phyloP scores from a whole-genome alignment of 2,113 vertebrate genomes.

The Maccullochella peelii region DNA sequence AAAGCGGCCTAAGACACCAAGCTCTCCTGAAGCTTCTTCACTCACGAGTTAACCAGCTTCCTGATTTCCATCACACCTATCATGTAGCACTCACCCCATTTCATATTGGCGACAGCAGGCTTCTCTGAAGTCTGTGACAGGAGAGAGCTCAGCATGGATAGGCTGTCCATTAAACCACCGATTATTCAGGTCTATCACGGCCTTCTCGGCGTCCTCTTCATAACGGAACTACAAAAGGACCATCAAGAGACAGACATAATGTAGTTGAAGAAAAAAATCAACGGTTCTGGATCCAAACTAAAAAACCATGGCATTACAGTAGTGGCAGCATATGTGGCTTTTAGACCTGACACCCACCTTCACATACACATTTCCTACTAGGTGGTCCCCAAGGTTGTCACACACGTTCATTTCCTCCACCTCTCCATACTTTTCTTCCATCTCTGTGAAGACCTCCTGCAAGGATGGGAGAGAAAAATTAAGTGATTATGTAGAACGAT shows the following conservation, averaged over 20 bases:
- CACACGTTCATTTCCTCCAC: constrained; percentile 99
- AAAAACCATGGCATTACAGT: not conserved
- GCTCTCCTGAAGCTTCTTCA: no score
- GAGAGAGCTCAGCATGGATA: constrained; percentile 97
- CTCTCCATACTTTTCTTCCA: constrained; percentile 99
- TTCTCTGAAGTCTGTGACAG: constrained; percentile 99
- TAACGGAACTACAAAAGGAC: constrained; percentile 88
- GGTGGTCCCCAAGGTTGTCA: constrained; percentile 97
- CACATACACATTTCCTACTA: constrained; percentile 98
- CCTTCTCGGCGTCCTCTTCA: constrained; percentile 97
- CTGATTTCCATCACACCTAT: no score
- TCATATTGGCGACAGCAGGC: constrained; percentile 99
- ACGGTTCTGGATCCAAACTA: not conserved
- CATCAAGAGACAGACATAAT: not conserved
- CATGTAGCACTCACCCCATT: constrained; percentile 90
- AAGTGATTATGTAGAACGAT: not conserved
- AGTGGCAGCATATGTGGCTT: not conserved
- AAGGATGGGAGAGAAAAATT: not conserved
- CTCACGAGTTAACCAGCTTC: no score
- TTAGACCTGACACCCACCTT: constrained; percentile 85
- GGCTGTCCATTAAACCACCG: constrained; percentile 99
- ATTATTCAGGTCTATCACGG: constrained; percentile 97
- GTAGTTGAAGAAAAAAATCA: not conserved
- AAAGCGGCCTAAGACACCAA: no score
- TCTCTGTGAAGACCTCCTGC: constrained; percentile 98